Evolutionary conservation across 2,888 invertebrate genomes (phyloP).

Genomic region (Aphodius granarius): DNA sequence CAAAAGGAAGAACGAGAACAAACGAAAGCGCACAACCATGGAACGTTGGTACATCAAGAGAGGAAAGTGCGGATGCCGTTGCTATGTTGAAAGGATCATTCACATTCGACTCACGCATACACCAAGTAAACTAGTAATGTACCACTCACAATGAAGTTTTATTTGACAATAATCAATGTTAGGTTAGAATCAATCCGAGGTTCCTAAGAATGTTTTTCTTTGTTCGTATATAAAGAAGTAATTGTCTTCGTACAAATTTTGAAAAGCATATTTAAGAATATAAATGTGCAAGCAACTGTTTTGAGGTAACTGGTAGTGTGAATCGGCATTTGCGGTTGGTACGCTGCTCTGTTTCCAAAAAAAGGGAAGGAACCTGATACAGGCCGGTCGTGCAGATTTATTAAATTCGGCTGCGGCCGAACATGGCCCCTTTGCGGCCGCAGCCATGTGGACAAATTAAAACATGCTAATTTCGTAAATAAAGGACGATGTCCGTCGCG

Average conservation of each 20-base stretch:
- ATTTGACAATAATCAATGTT: no score
- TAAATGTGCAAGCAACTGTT: no score
- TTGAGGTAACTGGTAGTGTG: not conserved
- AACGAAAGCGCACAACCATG: not conserved
- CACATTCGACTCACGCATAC: not conserved
- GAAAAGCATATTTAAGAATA: no score
- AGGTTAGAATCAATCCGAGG: no score
- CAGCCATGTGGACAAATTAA: not conserved
- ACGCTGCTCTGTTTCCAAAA: not conserved
- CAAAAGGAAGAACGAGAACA: not conserved
- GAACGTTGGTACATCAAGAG: not conserved
- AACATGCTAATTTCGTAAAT: conserved; percentile 7
- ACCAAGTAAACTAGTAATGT: no score
- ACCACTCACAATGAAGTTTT: no score
- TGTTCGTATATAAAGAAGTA: no score
- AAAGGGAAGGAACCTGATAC: conserved; percentile 10
- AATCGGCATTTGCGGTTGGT: not conserved
- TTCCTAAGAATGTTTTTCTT: no score
- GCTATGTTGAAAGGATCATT: not conserved
- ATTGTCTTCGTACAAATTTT: no score
- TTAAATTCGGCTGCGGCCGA: conserved; percentile 9
- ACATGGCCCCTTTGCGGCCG: conserved; percentile 5
- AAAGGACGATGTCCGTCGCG: not conserved
- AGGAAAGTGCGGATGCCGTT: not conserved
- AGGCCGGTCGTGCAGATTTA: conserved; percentile 3